phyloP scores from a whole-genome alignment of 2,888 invertebrate species.

The Chrysolina americana region DNA sequence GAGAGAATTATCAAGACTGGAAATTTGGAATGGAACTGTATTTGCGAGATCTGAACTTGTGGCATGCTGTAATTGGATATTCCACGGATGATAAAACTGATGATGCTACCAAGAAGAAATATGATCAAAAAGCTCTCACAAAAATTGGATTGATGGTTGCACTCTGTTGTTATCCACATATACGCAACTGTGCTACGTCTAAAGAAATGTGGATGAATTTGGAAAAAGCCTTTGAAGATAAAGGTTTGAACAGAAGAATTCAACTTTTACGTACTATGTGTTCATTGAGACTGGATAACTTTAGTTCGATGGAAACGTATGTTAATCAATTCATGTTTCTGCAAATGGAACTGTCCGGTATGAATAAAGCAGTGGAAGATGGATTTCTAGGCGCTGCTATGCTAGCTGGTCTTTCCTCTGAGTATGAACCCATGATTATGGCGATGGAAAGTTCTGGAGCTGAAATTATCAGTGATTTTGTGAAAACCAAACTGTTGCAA shows the following conservation, averaged over 20 bases:
- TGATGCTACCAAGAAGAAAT: not conserved
- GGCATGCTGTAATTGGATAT: not conserved
- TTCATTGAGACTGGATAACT: constrained; percentile 36
- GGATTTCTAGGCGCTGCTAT: constrained; percentile 50
- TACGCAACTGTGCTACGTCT: constrained; percentile 27
- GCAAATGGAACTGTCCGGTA: constrained; percentile 40
- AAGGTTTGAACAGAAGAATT: constrained; percentile 33
- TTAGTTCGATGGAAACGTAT: constrained; percentile 43
- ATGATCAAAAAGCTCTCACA: not conserved
- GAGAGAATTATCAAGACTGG: not conserved
- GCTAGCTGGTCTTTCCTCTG: constrained; percentile 43
- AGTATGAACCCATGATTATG: constrained; percentile 41
- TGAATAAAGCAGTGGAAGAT: constrained; percentile 49
- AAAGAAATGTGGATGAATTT: constrained; percentile 48
- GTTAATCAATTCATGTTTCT: constrained; percentile 49
- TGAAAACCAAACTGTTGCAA: constrained; percentile 28
- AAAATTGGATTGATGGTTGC: not conserved
- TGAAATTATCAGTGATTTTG: constrained; percentile 2
- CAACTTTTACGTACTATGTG: constrained; percentile 34
- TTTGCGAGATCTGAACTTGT: not conserved
- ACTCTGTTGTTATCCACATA: not conserved
- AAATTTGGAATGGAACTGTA: constrained; percentile 12
- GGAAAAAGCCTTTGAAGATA: constrained; percentile 40
- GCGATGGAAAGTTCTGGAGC: constrained; percentile 15
- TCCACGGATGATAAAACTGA: not conserved